Conservation (phyloP, 2,888 invertebrate genomes). For the Hypena proboscidalis region DNA sequence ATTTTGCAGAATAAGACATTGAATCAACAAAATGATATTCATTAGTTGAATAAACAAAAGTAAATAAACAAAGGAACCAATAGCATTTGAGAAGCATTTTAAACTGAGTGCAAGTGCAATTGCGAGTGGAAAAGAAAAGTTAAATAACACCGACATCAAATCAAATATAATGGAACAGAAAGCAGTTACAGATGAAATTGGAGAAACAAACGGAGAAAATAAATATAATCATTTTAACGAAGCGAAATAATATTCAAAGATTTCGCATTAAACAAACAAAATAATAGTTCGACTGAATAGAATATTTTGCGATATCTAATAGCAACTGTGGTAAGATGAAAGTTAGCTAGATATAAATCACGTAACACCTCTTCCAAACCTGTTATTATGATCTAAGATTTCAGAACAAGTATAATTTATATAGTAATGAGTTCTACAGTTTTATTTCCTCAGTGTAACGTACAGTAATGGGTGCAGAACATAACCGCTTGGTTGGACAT, state of each 20-base stretch:
- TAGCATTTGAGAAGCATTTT: slow-evolving; percentile 1
- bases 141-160: slow-evolving; percentile 14
- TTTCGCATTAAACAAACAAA: slow-evolving; percentile 2
- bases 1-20: no score
- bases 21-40: no score
- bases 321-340: slow-evolving; percentile 26
- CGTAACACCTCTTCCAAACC: slow-evolving; percentile 29
- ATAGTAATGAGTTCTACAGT: slow-evolving; percentile 36
- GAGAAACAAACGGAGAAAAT: slow-evolving; percentile 45
- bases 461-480: slow-evolving; percentile 55
- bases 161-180: slow-evolving; percentile 38
- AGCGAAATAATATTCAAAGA: slow-evolving; percentile 45
- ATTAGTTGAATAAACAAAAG: no score
- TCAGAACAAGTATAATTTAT: slow-evolving; percentile 28
- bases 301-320: slow-evolving; percentile 4
- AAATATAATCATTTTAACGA: slow-evolving; percentile 48
- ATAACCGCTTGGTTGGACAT: slow-evolving; percentile 45
- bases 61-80: not conserved
- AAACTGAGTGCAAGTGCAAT: slow-evolving; percentile 6
- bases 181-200: slow-evolving; percentile 45
- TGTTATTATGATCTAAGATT: slow-evolving; percentile 39
- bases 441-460: slow-evolving; percentile 32
- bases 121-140: slow-evolving; percentile 18
- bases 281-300: slow-evolving; percentile 1
- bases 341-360: slow-evolving; percentile 28